phyloP scores from a whole-genome alignment of 2,888 invertebrate genomes.

The Plemyria rubiginata region DNA sequence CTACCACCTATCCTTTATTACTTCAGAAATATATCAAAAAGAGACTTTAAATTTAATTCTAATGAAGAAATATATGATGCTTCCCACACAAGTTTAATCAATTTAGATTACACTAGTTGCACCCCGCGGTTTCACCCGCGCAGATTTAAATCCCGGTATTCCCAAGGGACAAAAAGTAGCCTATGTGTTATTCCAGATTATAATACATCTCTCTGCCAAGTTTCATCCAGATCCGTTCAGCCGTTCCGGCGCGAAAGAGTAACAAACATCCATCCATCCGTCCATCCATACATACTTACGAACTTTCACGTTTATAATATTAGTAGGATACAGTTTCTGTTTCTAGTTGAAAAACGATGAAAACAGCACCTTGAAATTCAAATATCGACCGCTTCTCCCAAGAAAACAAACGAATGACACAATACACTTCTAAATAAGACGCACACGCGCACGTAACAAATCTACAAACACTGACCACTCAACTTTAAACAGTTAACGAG shows the following conservation, averaged over 20 bases:
- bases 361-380: conserved; percentile 4
- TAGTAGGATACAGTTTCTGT: not conserved
- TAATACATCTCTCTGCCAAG: no score
- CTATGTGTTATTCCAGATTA: no score
- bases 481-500: conserved; percentile 60
- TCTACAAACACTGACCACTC: conserved; percentile 45
- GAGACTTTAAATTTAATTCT: not conserved
- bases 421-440: conserved; percentile 16
- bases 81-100: not conserved
- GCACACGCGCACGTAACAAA: conserved; percentile 32
- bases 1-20: no score
- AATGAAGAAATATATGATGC: not conserved
- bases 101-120: not conserved
- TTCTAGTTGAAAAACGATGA: not conserved
- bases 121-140: no score
- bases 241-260: no score
- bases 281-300: no score
- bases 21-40: no score
- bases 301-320: no score
- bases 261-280: no score
- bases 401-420: conserved; percentile 9
- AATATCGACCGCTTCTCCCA: not conserved
- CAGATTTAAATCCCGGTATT: no score
- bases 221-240: no score
- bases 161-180: no score